Evolutionary conservation across 2,888 invertebrate species (phyloP), one percentile per base, ranked within the genome.

Genomic region (Cyclophora punctaria): DNA sequence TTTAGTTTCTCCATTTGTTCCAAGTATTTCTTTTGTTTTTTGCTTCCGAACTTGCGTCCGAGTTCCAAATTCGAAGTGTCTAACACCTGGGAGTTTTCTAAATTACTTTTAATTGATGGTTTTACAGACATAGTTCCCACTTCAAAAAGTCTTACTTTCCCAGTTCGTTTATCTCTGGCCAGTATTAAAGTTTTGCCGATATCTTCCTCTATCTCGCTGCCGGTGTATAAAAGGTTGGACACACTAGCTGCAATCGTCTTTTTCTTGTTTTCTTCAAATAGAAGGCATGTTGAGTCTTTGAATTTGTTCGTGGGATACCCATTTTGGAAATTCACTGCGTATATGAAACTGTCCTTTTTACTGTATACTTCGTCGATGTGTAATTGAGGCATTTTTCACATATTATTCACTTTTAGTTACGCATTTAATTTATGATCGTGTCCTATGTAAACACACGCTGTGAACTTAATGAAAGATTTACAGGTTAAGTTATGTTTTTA

Each of bases 31-130:
- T 91, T 92, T 0, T 82, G 80, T 63, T 85, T 90, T 57, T 93
- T 93, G 0, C 92, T 92, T 2, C 92, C 93, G 64, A 93, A 93
- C 57, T 91, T 88, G 62, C 91, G 90, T 46, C 90, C 91, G 0
- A 93, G 71, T 48, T 87, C 87, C 34, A 82, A 63, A 44, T 69
- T 62, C 33, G 76, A 82, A 0, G 72, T 77, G 20, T 86, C 80
- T 0, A 70, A 48, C 0, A 60, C 37, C 4, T 71, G 64, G 0
- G 70, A 48, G 0, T 64, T 48, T 4, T 72, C 66, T 2, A 67
- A 41, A 1, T 75, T 66, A 0, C 56, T 59, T 52, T 69, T 71
- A 0, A 80, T 20, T 0, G 64, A 37, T 0, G 86, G 83, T 61
- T 78, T 79, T 1, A 85, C 33, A n/a, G 81, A 74, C 0, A 73